phyloP scores from a whole-genome alignment of 2,797 vertebrate species.

The Rhinatrema bivittatum region DNA sequence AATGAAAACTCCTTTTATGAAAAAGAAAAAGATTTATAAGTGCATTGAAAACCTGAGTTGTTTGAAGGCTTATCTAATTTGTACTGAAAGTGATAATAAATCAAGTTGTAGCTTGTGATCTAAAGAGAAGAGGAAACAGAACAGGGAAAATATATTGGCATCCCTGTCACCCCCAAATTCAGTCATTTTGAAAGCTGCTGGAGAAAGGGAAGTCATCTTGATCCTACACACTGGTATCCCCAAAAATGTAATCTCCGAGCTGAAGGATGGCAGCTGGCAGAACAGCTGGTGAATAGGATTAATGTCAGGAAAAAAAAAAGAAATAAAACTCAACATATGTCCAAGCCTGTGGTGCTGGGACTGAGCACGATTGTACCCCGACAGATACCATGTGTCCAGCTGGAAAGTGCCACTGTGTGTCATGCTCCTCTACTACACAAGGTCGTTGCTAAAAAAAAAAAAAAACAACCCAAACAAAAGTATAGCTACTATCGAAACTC shows the following conservation, averaged over 20 bases:
- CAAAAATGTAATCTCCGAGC: slow-evolving; percentile 97
- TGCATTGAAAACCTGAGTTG: slow-evolving; percentile 53
- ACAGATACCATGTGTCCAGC: slow-evolving; percentile 97
- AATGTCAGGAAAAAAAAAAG: slow-evolving; percentile 99
- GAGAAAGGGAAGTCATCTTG: too few relatives aligned
- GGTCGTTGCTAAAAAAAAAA: slow-evolving; percentile 98
- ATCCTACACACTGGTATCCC: slow-evolving; percentile 81
- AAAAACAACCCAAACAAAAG: too few relatives aligned
- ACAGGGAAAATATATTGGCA: slow-evolving; percentile 48
- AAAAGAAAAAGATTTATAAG: slow-evolving; percentile 50
- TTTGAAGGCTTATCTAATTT: slow-evolving; percentile 52
- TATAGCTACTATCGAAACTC: slow-evolving; percentile 76
- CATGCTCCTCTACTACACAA: slow-evolving; percentile 81
- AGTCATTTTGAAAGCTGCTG: slow-evolving; percentile 52
- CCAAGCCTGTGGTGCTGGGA: slow-evolving; percentile 97
- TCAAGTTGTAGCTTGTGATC: slow-evolving; percentile 46
- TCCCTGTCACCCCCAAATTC: slow-evolving; percentile 39
- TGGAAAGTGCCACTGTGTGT: slow-evolving; percentile 89
- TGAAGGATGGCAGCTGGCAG: slow-evolving; percentile 98
- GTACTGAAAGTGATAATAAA: slow-evolving; percentile 56
- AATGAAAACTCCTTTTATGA: slow-evolving; percentile 48
- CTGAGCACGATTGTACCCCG: slow-evolving; percentile 95
- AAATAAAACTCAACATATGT: slow-evolving; percentile 99
- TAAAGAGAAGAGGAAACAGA: slow-evolving; percentile 45
- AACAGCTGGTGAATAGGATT: slow-evolving; percentile 99